phyloP scores from a whole-genome alignment of 2,797 vertebrate species.

The Bradypus variegatus region DNA sequence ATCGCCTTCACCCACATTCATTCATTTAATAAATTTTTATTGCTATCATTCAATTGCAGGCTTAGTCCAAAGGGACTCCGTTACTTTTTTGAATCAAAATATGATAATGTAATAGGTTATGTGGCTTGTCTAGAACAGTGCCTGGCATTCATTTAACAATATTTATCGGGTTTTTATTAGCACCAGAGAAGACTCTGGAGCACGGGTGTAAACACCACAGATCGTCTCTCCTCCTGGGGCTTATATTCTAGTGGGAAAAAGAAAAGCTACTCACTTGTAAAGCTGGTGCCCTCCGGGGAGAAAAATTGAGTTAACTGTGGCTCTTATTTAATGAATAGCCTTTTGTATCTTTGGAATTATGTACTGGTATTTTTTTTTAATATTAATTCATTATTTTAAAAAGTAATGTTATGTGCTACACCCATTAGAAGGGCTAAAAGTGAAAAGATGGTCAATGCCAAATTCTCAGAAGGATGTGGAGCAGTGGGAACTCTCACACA shows the following conservation, averaged over 20 bases:
- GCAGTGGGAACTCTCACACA: not conserved
- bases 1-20: not conserved
- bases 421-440: not conserved
- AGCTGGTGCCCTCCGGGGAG: not conserved
- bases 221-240: not conserved
- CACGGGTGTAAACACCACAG: not conserved
- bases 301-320: not conserved
- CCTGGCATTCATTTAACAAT: not conserved
- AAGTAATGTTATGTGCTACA: not conserved
- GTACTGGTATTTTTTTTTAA: not conserved
- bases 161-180: constrained; percentile 25
- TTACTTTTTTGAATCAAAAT: constrained; percentile 31
- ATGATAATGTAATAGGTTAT: not conserved
- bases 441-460: not conserved
- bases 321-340: not conserved
- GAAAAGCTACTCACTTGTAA: not conserved
- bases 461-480: not conserved
- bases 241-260: not conserved
- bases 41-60: constrained; percentile 23
- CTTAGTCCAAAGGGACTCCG: constrained; percentile 24
- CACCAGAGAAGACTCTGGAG: not conserved
- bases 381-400: not conserved
- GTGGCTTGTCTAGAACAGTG: constrained; percentile 11
- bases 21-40: constrained; percentile 42
- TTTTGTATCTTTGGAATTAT: not conserved